A percentile compares a stretch with the other conserved stretches of the same genome.
Evolutionary conservation across 2,888 invertebrate species (phyloP).

Genomic region (Philhelius pedissequus): DNA sequence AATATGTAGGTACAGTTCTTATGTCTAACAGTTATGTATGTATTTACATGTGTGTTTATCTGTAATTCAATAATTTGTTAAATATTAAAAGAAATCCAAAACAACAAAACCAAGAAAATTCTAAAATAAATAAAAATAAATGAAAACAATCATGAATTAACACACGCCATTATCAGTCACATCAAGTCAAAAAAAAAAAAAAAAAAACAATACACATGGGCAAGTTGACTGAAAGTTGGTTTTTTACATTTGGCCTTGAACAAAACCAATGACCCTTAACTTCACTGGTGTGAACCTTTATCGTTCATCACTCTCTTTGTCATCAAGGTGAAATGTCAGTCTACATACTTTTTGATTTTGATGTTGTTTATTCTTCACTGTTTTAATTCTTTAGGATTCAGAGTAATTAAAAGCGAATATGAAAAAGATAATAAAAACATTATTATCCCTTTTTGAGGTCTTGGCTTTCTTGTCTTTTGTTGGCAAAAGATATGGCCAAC

Average conservation of each 20-base stretch:
- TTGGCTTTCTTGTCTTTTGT: too few relatives aligned
- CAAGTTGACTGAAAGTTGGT: background rate
- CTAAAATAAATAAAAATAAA: too few relatives aligned
- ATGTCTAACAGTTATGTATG: too few relatives aligned
- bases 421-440: too few relatives aligned
- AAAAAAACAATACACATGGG: background rate
- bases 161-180: background rate
- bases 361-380: background rate
- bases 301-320: slow-evolving; percentile 41
- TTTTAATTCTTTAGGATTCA: background rate
- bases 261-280: slow-evolving; percentile 46
- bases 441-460: too few relatives aligned
- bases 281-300: slow-evolving; percentile 38
- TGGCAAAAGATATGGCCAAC: too few relatives aligned
- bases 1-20: too few relatives aligned
- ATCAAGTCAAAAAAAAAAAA: background rate
- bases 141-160: too few relatives aligned
- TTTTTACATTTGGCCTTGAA: slow-evolving; percentile 58
- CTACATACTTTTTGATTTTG: background rate
- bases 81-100: too few relatives aligned
- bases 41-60: too few relatives aligned
- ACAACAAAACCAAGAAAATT: too few relatives aligned
- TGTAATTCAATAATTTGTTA: too few relatives aligned
- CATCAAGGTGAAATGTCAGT: slow-evolving; percentile 58
- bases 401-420: background rate